These are phyloP conservation scores for Ciconia maguari DNA, from an alignment of 2,113 vertebrate species.

Conservation along the genomic window DNA sequence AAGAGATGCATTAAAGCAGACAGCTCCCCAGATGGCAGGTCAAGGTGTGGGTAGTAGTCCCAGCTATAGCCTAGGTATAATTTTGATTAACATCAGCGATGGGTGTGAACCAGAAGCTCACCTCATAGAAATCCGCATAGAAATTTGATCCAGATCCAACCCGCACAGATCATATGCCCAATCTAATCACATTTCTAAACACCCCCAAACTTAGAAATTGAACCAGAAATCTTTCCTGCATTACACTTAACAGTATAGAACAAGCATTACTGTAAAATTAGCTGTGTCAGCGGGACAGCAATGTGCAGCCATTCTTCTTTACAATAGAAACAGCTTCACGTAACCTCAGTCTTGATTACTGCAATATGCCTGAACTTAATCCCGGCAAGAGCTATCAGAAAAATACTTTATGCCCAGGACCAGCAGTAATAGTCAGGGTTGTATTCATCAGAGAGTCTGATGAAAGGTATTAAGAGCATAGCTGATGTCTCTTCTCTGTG, in stretches of 20 bases:
- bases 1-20: conserved; percentile 19
- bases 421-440: neutral
- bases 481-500: neutral
- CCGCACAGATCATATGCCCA: neutral
- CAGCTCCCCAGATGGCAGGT: neutral
- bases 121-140: neutral
- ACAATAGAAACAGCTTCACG: neutral
- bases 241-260: neutral
- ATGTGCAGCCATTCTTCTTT: neutral
- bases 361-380: neutral
- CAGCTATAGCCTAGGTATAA: neutral
- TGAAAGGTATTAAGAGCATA: neutral
- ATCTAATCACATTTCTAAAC: neutral
- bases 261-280: neutral
- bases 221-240: neutral
- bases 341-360: neutral
- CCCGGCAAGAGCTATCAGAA: neutral
- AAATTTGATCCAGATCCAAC: neutral
- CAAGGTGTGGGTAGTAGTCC: neutral
- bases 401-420: neutral
- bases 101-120: neutral
- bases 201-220: neutral
- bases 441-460: neutral
- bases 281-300: neutral
- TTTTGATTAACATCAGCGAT: neutral